Evolutionary conservation across 2,113 vertebrate species (phyloP).

Genomic region (Bombycilla garrulus): DNA sequence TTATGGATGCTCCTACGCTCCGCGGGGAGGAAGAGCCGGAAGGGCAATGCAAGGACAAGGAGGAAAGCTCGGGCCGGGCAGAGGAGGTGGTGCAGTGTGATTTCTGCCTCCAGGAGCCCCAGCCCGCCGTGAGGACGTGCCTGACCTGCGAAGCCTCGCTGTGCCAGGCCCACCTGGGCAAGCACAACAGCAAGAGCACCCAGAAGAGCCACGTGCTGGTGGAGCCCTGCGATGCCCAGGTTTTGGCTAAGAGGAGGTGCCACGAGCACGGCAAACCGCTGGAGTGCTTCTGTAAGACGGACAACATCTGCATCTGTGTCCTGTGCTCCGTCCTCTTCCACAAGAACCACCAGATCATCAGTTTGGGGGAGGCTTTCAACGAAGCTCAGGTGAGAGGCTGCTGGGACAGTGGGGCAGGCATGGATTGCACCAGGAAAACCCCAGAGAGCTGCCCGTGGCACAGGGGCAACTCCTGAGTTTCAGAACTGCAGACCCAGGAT

Average conservation of each 20-base stretch:
- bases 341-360: constrained; percentile 52
- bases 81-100: constrained; percentile 69
- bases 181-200: constrained; percentile 57
- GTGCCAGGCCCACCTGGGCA: constrained; percentile 82
- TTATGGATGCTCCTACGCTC: background rate
- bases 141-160: constrained; percentile 81
- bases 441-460: rapidly evolving
- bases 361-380: background rate
- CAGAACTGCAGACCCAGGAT: background rate
- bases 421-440: background rate
- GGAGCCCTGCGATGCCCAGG: constrained; percentile 61
- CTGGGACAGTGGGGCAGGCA: rapidly evolving
- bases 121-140: constrained; percentile 69
- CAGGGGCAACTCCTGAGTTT: background rate
- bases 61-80: background rate
- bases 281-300: constrained; percentile 78
- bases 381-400: background rate
- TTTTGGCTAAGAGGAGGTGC: constrained; percentile 79
- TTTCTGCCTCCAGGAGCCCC: constrained; percentile 70
- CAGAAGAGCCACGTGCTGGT: constrained; percentile 73
- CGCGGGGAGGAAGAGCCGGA: rapidly evolving
- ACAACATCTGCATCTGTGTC: constrained; percentile 77
- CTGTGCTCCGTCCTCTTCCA: constrained; percentile 70
- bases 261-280: constrained; percentile 79
- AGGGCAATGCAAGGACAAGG: rapidly evolving